Percentiles rank a stretch among this genome's conserved stretches.
Conservation (phyloP, 2,888 invertebrate genomes). For the Aromia moschata region DNA sequence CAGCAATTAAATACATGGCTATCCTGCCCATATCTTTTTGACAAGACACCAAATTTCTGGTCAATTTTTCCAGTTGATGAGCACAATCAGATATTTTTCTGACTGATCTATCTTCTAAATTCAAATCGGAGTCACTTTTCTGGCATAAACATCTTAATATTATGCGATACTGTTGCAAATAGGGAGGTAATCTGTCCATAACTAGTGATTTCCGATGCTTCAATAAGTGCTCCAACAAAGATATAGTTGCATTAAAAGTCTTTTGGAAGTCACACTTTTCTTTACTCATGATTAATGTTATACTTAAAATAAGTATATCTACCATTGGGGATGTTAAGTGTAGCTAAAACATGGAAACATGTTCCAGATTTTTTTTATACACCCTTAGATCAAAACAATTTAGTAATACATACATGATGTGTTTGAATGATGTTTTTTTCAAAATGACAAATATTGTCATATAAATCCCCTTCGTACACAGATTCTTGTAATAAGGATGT, state of each 20-base stretch:
- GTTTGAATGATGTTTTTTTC: slow-evolving; percentile 52
- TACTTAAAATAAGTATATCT: slow-evolving; percentile 50
- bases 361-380: too few species aligned
- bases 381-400: not conserved
- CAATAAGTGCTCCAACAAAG: slow-evolving; percentile 53
- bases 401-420: slow-evolving; percentile 50
- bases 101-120: slow-evolving; percentile 34
- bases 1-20: slow-evolving; percentile 63
- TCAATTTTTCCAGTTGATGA: slow-evolving; percentile 60
- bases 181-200: slow-evolving; percentile 58
- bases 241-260: slow-evolving; percentile 45
- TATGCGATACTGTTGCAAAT: slow-evolving; percentile 56
- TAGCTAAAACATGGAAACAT: slow-evolving; percentile 46
- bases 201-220: slow-evolving; percentile 54
- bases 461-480: slow-evolving; percentile 41
- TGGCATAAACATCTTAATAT: slow-evolving; percentile 52
- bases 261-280: slow-evolving; percentile 44
- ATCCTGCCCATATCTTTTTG: slow-evolving; percentile 62
- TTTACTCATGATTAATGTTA: slow-evolving; percentile 44
- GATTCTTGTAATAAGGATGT: slow-evolving; percentile 39
- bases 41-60: slow-evolving; percentile 53
- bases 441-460: slow-evolving; percentile 50
- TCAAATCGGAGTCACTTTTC: slow-evolving; percentile 49
- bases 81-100: slow-evolving; percentile 55
- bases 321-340: slow-evolving; percentile 51